Evolutionary conservation across 1,140 invertebrate species (phyloP), one percentile per base, ranked within the genome.

Genomic region (Drosophila sp.): DNA sequence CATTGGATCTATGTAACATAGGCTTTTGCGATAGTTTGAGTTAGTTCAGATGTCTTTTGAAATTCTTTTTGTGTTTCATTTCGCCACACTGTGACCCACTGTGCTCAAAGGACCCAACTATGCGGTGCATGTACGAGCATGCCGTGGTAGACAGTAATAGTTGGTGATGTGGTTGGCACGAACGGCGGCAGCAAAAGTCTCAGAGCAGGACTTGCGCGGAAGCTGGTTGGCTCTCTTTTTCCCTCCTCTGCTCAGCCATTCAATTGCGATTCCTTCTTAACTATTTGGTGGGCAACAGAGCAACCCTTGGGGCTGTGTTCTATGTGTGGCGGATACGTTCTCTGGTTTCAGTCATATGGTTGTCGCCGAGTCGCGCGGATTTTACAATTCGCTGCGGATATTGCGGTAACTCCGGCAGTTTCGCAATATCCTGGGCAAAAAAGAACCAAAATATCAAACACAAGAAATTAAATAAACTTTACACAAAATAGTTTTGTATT

Each of bases 141-240:
- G 7, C 41, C 41, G 23, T 38, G 35, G 8, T 38, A 38, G 35
- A 38, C 35, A 38, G 35, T 25, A 50, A 50, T 50, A 50, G 44
- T 50, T 50, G 44, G 44, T 6, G 4, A 56, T 32, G 23, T 66
- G 27, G 35, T 27, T 61, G 11, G n/a, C 32, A 35, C 30, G 17
- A 58, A 38, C 25, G 25, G 32, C 4, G 30, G 33, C 29, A 56
- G 30, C 32, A 23, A 6, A 1, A 30, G 38, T 32, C 27, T 76
- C 70, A 70, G 66, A 50, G 60, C 67, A 83, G 84, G 83, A 87
- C 83, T 87, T 87, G 83, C 83, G 84, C 80, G 84, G 83, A 87
- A 87, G 83, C 84, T 89, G 82, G 23, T 25, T 25, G 25, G 44
- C 44, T 50, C 44, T 17, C 58, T 58, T 30, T 27, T 47, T 47